Percentiles rank a stretch among this genome's conserved stretches.
Evolutionary conservation across 2,113 vertebrate genomes (phyloP).

Genomic region (Aramus guarauna): DNA sequence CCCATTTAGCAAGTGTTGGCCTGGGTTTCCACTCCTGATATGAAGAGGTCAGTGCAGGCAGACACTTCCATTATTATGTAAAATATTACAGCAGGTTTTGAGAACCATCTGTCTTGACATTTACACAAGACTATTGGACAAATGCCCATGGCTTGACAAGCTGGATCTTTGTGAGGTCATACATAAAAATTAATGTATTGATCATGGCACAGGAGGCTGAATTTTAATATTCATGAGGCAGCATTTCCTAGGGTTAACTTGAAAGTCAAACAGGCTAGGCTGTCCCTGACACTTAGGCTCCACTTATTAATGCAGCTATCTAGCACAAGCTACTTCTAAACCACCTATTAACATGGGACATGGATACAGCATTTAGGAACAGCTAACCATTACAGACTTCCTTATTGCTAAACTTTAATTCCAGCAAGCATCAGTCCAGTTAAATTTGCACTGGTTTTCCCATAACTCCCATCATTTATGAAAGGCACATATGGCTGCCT

Average conservation of each 20-base stretch:
- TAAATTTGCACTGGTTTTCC: neutral
- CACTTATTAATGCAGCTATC: neutral
- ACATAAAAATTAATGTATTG: slow-evolving; percentile 44
- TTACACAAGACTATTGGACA: slow-evolving; percentile 40
- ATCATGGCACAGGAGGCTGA: neutral
- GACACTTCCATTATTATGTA: neutral
- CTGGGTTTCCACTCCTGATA: neutral
- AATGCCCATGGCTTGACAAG: neutral
- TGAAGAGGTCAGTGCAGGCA: neutral
- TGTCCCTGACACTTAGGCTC: neutral
- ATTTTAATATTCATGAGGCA: slow-evolving; percentile 37
- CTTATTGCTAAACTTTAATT: neutral
- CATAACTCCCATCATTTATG: neutral
- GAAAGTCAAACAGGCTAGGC: slow-evolving; percentile 27
- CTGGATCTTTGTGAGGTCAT: neutral
- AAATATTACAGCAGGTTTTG: slow-evolving; percentile 26
- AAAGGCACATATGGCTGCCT: neutral
- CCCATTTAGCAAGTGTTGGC: neutral
- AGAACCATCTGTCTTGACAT: slow-evolving; percentile 29
- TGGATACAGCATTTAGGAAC: neutral
- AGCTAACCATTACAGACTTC: neutral
- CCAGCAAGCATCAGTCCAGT: neutral
- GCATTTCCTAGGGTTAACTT: neutral
- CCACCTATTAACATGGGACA: neutral
- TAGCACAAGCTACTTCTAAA: neutral